Evolutionary conservation across 2,888 invertebrate species (phyloP).

Genomic region (Eristalis arbustorum): DNA sequence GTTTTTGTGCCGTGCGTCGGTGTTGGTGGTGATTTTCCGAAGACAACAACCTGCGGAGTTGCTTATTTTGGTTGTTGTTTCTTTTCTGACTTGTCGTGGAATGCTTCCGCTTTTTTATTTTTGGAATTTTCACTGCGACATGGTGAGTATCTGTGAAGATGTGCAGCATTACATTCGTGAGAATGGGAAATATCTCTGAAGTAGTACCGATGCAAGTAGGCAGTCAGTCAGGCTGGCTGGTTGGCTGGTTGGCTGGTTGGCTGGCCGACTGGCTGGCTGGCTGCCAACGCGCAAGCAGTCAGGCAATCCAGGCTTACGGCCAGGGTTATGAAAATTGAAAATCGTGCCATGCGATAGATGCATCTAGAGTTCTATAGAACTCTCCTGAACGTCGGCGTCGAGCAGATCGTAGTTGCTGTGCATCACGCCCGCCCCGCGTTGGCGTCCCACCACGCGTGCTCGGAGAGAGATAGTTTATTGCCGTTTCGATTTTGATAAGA

Average conservation of each 20-base stretch:
- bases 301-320: constrained; percentile 7
- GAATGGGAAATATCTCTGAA: constrained; percentile 47
- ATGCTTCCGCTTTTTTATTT: constrained; percentile 40
- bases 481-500: constrained; percentile 69
- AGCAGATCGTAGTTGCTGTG: too few species aligned
- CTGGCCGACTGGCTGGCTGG: too few species aligned
- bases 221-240: too few species aligned
- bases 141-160: constrained; percentile 50
- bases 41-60: constrained; percentile 21
- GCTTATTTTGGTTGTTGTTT: background rate
- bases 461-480: constrained; percentile 65
- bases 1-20: background rate
- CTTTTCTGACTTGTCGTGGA: constrained; percentile 24
- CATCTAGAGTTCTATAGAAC: constrained; percentile 36
- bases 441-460: constrained; percentile 11
- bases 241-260: too few species aligned
- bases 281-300: background rate
- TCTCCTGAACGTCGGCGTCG: background rate
- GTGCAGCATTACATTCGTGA: constrained; percentile 53
- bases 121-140: constrained; percentile 54
- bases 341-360: constrained; percentile 66
- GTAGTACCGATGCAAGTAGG: too few species aligned
- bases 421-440: background rate
- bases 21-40: background rate
- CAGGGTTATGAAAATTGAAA: constrained; percentile 69